Evolutionary conservation across 37 sponge, comb jelly and placozoan species (phyloP).

Genomic region (Petrosia ficiformis): DNA sequence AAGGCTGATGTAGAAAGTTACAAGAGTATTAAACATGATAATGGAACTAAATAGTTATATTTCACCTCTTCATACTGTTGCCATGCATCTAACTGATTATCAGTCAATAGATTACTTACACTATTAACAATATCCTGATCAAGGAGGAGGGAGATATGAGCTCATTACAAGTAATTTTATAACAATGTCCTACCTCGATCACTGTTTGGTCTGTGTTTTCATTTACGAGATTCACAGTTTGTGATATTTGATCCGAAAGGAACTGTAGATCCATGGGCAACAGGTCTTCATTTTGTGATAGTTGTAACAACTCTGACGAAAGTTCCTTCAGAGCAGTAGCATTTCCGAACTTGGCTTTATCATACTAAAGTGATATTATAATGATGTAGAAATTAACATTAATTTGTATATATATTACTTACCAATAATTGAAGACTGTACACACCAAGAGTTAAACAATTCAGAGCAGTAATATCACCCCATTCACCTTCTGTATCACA

Average conservation of each 20-base stretch:
- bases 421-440: not conserved
- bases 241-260: not conserved
- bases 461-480: not conserved
- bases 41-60: too few species aligned
- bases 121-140: not conserved
- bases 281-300: not conserved
- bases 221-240: not conserved
- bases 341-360: too few species aligned
- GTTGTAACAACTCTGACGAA: not conserved
- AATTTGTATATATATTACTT: too few species aligned
- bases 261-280: not conserved
- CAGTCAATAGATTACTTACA: not conserved
- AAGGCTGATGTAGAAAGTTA: slow-evolving; percentile 6
- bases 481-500: too few species aligned
- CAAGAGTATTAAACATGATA: too few species aligned
- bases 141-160: not conserved
- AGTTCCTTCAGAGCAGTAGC: not conserved
- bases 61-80: not conserved
- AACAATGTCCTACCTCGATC: not conserved
- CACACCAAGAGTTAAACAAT: not conserved
- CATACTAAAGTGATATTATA: too few species aligned
- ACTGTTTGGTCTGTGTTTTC: not conserved
- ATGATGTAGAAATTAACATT: too few species aligned
- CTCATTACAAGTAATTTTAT: too few species aligned
- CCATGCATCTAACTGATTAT: not conserved